Evolutionary conservation across 2,888 invertebrate species (phyloP).

Genomic region (Leucophenga montana): DNA sequence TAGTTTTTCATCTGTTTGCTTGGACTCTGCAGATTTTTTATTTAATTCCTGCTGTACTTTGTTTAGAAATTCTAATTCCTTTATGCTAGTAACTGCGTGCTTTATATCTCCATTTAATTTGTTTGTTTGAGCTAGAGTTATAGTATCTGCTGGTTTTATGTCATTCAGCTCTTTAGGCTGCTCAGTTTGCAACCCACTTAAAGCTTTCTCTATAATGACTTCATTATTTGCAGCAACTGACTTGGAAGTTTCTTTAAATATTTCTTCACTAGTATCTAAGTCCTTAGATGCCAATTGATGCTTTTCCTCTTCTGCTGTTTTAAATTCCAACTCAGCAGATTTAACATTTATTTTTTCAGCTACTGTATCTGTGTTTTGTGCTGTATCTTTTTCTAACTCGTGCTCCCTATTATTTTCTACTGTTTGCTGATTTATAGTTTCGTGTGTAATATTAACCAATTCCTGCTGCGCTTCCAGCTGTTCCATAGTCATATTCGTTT

Average conservation of each 20-base stretch:
- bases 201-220: conserved; percentile 29
- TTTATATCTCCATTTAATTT: background rate
- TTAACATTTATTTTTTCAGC: background rate
- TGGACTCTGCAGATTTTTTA: conserved; percentile 12
- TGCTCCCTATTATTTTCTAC: background rate
- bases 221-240: background rate
- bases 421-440: no score
- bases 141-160: no score
- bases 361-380: conserved; percentile 22
- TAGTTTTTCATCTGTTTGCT: background rate
- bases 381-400: background rate
- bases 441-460: no score
- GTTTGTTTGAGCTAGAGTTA: background rate
- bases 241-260: background rate
- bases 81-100: conserved; percentile 21
- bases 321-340: background rate
- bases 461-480: background rate
- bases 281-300: background rate
- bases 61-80: conserved; percentile 47
- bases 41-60: conserved; percentile 42
- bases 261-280: background rate
- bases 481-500: background rate
- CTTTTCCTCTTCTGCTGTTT: background rate
- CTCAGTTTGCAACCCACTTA: conserved; percentile 22
- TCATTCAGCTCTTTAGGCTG: no score